These are phyloP conservation scores for Oceanodroma leucorhoa DNA, from an alignment of 2,797 vertebrate genomes.

Conservation along the genomic window DNA sequence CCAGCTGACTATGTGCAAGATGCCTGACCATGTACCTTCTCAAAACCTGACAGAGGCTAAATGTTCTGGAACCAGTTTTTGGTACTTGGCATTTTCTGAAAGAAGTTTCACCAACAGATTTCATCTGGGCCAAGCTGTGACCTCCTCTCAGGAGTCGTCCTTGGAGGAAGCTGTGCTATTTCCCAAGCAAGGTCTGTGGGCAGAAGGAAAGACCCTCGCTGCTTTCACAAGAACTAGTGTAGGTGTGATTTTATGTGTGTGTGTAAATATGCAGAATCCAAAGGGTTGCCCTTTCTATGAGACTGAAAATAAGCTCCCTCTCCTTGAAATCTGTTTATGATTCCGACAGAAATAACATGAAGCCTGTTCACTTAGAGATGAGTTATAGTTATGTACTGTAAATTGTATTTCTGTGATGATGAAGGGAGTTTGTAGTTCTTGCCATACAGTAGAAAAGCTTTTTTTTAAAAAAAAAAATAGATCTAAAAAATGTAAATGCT, in stretches of 20 bases:
- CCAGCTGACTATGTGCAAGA: neutral
- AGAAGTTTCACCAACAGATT: neutral
- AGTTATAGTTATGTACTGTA: neutral
- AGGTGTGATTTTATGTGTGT: neutral
- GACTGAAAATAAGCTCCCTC: neutral
- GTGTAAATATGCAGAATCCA: neutral
- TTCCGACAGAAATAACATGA: neutral
- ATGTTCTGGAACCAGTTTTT: neutral
- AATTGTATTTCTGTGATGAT: neutral
- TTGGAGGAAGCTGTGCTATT: neutral
- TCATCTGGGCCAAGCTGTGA: neutral
- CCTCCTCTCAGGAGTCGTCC: neutral
- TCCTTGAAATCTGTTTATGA: neutral
- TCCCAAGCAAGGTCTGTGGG: neutral
- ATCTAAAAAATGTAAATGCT: neutral
- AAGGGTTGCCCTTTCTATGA: neutral
- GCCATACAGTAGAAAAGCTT: neutral
- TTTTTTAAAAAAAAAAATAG: neutral
- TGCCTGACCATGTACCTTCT: fast-evolving
- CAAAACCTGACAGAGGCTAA: neutral
- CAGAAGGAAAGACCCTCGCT: neutral
- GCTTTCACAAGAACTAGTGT: neutral
- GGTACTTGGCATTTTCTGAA: neutral
- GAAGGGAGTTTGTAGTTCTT: neutral
- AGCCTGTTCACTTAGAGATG: neutral